These are phyloP conservation scores for Lepetodrilus schrolli DNA, from an alignment of 2,888 invertebrate genomes.

Conservation along the genomic window DNA sequence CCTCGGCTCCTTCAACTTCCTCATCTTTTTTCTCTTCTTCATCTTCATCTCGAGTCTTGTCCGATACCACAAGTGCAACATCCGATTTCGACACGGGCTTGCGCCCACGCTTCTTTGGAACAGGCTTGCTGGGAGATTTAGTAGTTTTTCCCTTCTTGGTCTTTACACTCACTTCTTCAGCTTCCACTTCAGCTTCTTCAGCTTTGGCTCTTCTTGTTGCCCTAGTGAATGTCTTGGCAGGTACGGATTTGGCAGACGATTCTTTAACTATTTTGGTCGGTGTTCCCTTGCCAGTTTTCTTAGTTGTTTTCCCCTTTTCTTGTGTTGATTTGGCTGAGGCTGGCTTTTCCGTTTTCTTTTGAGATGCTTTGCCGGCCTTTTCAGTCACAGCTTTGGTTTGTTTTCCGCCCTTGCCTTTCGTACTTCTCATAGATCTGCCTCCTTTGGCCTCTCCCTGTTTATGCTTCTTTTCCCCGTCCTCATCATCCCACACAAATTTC, in stretches of 20 bases:
- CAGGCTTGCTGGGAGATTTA: not conserved
- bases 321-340: not conserved
- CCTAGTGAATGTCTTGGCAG: not conserved
- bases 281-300: not conserved
- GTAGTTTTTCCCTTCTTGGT: not conserved
- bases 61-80: not conserved
- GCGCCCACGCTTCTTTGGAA: conserved; percentile 4
- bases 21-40: not conserved
- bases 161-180: no score
- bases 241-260: not conserved
- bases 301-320: not conserved
- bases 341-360: not conserved
- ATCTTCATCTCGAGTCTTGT: not conserved
- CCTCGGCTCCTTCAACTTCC: not conserved
- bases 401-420: not conserved
- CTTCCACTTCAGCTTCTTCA: not conserved
- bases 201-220: no score
- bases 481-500: conserved; percentile 21
- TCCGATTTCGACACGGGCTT: conserved; percentile 6
- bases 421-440: not conserved
- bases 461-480: not conserved
- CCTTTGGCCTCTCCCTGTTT: no score
- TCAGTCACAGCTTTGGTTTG: not conserved
- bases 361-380: not conserved
- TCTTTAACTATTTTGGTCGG: not conserved